Base-by-base conservation (phyloP, 2,113 vertebrate genomes). In the Neodon shergylaensis region DNA sequence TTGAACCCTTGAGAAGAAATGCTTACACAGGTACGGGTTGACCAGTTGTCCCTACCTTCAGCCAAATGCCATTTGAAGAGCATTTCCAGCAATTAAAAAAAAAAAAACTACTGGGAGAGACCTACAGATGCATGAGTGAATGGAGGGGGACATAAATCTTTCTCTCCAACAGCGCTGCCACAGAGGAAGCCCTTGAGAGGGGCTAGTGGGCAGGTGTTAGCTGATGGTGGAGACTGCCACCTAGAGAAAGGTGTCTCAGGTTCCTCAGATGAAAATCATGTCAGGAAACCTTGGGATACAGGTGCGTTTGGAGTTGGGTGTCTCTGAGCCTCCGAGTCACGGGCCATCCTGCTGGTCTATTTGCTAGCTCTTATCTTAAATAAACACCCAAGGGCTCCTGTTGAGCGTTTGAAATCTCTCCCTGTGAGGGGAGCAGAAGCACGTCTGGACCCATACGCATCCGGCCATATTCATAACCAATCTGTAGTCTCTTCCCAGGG, bases 381-480 rank as follows among this genome's bases (percentile, higher is more conserved):
- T 63, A 96, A 98, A 96, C 92, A 96, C 0, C 0, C 70, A 1
- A 0, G 26, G 63, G 52, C 21, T 68, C 76, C 44, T 4, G 77
- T 42, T 14, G 94, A 24, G 81, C 1, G 0, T 81, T 94, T 90
- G 22, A 44, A 91, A 33, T 52, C 88, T 95, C 88, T 79, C 42
- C 90, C 24, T 12, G 36, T 10, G 52, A 44, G 97, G 94, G 88
- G 84, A 36, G 72, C 24, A 39, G 44, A 86, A 76, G 95, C 96
- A 90, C 92, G 95, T 81, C 88, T 0, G 94, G 94, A 90, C 93
- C 0, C 81, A 0, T 92, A 63, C 88, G 92, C 0, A 68, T 85
- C 95, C 88, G 90, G 95, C 97, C 97, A 90, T 96, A 97, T 97
- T 98, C 98, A 96, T 97, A 98, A 98, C 96, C 97, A 98, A 98